A percentile compares a stretch with the other conserved stretches of the same genome.
These are phyloP conservation scores for Phalloptychus januarius DNA, from an alignment of 2,797 vertebrate species.

Conservation along the genomic window DNA sequence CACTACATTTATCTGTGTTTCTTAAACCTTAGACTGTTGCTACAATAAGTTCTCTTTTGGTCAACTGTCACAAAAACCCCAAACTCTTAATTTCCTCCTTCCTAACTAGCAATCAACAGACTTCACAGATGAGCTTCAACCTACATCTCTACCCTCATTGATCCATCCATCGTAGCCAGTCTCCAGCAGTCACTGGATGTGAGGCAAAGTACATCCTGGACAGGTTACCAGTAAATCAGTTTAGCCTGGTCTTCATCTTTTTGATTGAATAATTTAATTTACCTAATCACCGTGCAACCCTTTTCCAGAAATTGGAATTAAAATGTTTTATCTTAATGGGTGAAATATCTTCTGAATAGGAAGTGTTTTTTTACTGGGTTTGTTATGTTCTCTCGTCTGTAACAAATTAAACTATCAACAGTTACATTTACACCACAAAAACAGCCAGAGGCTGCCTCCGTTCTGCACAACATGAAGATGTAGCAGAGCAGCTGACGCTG, in stretches of 20 bases:
- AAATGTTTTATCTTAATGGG: neutral
- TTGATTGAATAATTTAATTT: neutral
- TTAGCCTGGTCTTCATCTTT: neutral
- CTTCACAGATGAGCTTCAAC: no score
- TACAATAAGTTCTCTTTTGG: no score
- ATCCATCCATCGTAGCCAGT: neutral
- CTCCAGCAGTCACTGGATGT: neutral
- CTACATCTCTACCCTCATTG: no score
- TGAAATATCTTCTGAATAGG: neutral
- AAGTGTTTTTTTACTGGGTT: neutral
- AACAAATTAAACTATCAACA: conserved; percentile 27
- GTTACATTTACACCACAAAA: conserved; percentile 37
- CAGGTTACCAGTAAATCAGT: neutral
- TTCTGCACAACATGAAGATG: conserved; percentile 37
- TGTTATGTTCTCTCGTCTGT: neutral
- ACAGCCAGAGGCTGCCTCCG: conserved; percentile 1
- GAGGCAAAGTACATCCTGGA: neutral
- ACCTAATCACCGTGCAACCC: neutral
- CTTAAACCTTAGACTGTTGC: no score
- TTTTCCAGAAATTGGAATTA: neutral
- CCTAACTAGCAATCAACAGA: no score
- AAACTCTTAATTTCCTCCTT: no score
- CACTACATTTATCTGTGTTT: no score
- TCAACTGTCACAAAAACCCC: no score
- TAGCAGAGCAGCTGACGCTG: conserved; percentile 41